phyloP scores from a whole-genome alignment of 2,797 vertebrate species.

The Lemur catta region DNA sequence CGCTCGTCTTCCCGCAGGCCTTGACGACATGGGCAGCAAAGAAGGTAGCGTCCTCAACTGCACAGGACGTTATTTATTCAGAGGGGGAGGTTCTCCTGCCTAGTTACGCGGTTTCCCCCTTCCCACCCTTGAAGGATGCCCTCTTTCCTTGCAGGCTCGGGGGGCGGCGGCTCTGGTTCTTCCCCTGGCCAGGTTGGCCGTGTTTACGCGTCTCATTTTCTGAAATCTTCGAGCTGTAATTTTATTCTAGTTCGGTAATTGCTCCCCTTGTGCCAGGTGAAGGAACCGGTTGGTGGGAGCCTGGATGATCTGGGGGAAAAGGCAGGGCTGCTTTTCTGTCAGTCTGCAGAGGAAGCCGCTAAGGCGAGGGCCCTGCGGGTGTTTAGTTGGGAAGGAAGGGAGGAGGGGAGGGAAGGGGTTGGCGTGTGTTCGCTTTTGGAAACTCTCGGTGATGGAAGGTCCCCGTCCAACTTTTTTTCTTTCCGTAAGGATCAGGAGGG shows the following conservation, averaged over 20 bases:
- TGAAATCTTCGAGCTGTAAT: not conserved
- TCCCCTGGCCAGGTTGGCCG: not conserved
- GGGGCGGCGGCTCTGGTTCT: not conserved
- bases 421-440: not conserved
- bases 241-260: not conserved
- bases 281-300: not conserved
- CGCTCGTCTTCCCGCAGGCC: not conserved
- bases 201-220: not conserved
- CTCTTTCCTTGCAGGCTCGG: not conserved
- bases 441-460: not conserved
- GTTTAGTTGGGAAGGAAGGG: not conserved
- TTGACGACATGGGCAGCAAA: slow-evolving; percentile 65
- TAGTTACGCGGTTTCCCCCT: not conserved
- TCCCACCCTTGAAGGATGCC: not conserved
- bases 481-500: slow-evolving; percentile 85
- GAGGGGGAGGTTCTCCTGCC: not conserved
- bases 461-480: not conserved
- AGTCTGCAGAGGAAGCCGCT: not conserved
- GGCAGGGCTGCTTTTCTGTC: no score
- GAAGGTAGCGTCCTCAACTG: slow-evolving; percentile 56
- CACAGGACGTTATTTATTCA: not conserved
- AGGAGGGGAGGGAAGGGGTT: not conserved
- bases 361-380: not conserved
- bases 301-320: not conserved
- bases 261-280: not conserved